Conservation (phyloP, 2,888 invertebrate species). For the Anorthoa munda region DNA sequence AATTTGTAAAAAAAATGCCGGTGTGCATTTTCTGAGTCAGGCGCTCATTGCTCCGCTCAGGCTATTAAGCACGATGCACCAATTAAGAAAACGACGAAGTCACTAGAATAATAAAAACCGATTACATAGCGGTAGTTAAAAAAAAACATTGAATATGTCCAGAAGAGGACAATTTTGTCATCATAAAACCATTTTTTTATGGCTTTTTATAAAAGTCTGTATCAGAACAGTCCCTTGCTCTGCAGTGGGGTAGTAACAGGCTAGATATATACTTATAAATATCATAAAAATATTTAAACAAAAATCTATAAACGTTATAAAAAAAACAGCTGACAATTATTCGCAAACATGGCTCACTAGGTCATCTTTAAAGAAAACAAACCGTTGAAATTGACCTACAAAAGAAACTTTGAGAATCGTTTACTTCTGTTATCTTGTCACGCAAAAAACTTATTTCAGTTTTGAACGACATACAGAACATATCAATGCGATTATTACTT, state of each 20-base stretch:
- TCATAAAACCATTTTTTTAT: neutral
- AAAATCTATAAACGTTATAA: neutral
- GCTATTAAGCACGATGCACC: neutral
- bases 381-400: slow-evolving; percentile 34
- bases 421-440: slow-evolving; percentile 32
- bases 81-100: slow-evolving; percentile 9
- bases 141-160: neutral
- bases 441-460: slow-evolving; percentile 74
- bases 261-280: too few species aligned
- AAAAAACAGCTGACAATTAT: neutral
- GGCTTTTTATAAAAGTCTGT: too few species aligned
- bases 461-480: slow-evolving; percentile 70
- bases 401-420: slow-evolving; percentile 33
- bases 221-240: too few species aligned
- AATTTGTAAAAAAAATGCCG: neutral
- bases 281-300: neutral
- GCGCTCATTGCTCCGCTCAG: neutral
- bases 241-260: too few species aligned
- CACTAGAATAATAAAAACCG: neutral
- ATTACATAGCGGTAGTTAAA: neutral
- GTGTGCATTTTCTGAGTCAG: slow-evolving; percentile 5
- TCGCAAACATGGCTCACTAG: slow-evolving; percentile 1
- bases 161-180: neutral
- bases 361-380: slow-evolving; percentile 34
- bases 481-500: slow-evolving; percentile 73